Conservation (phyloP, 2,113 vertebrate genomes). For the Piprites chloris region DNA sequence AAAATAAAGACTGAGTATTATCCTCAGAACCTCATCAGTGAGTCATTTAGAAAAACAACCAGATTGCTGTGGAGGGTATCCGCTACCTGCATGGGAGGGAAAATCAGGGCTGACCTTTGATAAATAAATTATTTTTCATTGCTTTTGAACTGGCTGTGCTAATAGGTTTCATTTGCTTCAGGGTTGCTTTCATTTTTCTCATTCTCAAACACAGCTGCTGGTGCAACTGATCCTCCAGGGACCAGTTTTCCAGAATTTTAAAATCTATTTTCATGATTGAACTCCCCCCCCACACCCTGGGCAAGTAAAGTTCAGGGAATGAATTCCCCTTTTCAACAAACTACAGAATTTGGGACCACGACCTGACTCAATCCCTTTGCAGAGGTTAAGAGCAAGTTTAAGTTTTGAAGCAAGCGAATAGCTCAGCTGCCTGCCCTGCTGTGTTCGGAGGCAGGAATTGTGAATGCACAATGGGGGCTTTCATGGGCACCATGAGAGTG, state of each 20-base stretch:
- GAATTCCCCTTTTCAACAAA: not conserved
- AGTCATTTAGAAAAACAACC: slow-evolving; percentile 13
- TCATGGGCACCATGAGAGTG: not conserved
- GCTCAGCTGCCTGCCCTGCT: not conserved
- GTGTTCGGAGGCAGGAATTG: not conserved
- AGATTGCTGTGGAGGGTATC: not conserved
- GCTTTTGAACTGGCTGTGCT: not conserved
- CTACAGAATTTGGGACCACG: not conserved
- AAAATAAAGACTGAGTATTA: not conserved
- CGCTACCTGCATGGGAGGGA: not conserved
- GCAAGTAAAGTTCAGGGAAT: not conserved
- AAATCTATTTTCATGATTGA: not conserved
- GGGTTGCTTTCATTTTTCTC: not conserved
- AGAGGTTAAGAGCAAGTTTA: not conserved
- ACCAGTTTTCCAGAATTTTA: not conserved
- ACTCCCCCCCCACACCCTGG: not conserved
- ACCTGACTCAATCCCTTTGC: not conserved
- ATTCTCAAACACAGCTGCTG: not conserved
- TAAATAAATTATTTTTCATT: not conserved
- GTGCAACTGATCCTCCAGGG: not conserved
- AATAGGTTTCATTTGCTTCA: not conserved
- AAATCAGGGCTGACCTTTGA: not conserved
- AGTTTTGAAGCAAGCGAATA: not conserved
- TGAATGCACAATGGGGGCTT: not conserved
- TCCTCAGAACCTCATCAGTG: not conserved